Evolutionary conservation across 2,888 invertebrate genomes (phyloP).

Genomic region (Pseudanteris insignis): DNA sequence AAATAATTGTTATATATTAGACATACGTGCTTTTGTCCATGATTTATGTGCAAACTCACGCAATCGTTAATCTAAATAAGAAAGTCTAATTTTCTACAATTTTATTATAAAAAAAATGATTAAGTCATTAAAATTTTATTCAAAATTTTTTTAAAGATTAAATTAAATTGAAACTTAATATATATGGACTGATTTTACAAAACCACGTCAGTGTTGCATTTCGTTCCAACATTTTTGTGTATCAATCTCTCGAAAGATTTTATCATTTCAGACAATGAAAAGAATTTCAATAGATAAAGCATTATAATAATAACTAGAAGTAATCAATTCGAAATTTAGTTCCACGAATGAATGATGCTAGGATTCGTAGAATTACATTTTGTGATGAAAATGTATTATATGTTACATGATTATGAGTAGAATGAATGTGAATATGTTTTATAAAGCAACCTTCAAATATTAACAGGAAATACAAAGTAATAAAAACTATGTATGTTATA

Average conservation of each 20-base stretch:
- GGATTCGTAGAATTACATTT: slow-evolving; percentile 19
- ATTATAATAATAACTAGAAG: too few relatives aligned
- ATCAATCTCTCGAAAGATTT: too few relatives aligned
- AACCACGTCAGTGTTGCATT: slow-evolving; percentile 18
- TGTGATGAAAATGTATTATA: slow-evolving; percentile 39
- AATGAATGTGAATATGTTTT: slow-evolving; percentile 41
- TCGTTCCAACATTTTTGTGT: slow-evolving; percentile 9
- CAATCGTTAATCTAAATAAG: slow-evolving; percentile 9
- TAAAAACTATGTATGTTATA: slow-evolving; percentile 43
- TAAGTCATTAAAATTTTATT: too few relatives aligned
- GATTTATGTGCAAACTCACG: slow-evolving; percentile 10
- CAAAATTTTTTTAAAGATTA: too few relatives aligned
- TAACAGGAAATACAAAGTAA: slow-evolving; percentile 28
- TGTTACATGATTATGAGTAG: slow-evolving; percentile 15
- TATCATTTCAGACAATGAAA: too few relatives aligned
- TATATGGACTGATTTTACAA: slow-evolving; percentile 22
- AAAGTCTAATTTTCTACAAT: slow-evolving; percentile 23
- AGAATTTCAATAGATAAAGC: too few relatives aligned
- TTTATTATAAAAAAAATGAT: too few relatives aligned
- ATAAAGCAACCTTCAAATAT: slow-evolving; percentile 37
- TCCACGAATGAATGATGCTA: slow-evolving; percentile 7
- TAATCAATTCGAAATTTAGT: slow-evolving; percentile 3
- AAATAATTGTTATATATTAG: slow-evolving; percentile 28
- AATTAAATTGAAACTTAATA: not conserved
- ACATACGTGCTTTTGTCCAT: slow-evolving; percentile 14